Conservation (phyloP, 2,888 invertebrate genomes). For the Eupsilia transversa region DNA sequence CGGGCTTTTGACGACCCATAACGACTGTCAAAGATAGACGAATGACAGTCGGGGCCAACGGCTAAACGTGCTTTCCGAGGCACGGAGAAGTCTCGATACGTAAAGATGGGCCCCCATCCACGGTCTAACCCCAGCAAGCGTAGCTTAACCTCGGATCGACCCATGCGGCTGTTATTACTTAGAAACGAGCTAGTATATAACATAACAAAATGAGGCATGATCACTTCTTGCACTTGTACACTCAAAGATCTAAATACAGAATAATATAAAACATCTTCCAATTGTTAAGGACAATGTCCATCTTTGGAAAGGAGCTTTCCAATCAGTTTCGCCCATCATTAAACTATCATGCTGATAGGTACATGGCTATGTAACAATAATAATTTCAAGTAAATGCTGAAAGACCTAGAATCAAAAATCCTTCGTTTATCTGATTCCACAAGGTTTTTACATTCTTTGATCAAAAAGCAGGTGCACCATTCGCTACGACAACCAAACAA, state of each 20-base stretch:
- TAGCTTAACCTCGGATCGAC: no score
- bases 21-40: no score
- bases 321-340: not conserved
- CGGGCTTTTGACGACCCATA: no score
- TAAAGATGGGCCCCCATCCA: no score
- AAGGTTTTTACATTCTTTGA: not conserved
- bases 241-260: not conserved
- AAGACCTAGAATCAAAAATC: not conserved
- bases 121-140: no score
- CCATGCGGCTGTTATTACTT: no score
- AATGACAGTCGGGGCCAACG: no score
- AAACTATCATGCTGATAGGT: no score
- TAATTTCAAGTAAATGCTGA: not conserved
- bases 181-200: no score
- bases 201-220: not conserved
- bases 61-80: no score
- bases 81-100: no score
- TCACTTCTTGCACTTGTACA: not conserved
- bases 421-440: not conserved
- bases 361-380: no score
- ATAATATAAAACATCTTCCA: not conserved
- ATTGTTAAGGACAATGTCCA: not conserved
- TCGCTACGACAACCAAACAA: conserved; percentile 70
- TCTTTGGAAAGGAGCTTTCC: not conserved
- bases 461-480: conserved; percentile 68